These are phyloP conservation scores for Phymorhynchus buccinoides DNA, from an alignment of 1,140 invertebrate species.

Conservation along the genomic window DNA sequence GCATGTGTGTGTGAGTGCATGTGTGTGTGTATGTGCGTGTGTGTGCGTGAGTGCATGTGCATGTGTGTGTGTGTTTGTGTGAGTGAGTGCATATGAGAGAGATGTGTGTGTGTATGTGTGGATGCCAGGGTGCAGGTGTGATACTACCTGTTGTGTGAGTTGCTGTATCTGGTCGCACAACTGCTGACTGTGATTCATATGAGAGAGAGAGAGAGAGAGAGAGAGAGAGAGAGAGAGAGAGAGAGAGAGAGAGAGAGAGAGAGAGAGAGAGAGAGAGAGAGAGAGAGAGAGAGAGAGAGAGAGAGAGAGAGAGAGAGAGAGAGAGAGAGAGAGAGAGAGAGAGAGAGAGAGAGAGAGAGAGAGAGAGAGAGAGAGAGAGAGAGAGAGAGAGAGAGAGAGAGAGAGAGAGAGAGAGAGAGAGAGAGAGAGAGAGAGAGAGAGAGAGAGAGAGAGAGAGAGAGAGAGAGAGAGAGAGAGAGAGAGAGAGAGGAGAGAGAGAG, in stretches of 20 bases:
- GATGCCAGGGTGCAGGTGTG: no score
- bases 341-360: neutral
- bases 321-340: neutral
- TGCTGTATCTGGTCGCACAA: no score
- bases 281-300: neutral
- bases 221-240: no score
- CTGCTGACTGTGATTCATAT: no score
- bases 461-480: neutral
- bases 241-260: neutral
- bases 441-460: no score
- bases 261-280: neutral
- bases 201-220: no score
- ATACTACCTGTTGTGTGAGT: no score
- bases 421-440: no score
- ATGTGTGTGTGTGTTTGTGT: no score
- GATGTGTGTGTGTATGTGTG: no score
- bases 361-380: neutral
- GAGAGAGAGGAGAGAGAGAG: neutral
- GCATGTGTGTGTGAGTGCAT: no score
- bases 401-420: neutral
- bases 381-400: neutral
- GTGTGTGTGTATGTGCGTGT: neutral
- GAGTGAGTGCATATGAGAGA: no score
- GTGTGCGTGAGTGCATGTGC: neutral
- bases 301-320: neutral